A percentile compares a stretch with the other conserved stretches of the same genome.
These are phyloP conservation scores for Rhagologus leucostigma DNA, from an alignment of 2,113 vertebrate species.

Conservation along the genomic window DNA sequence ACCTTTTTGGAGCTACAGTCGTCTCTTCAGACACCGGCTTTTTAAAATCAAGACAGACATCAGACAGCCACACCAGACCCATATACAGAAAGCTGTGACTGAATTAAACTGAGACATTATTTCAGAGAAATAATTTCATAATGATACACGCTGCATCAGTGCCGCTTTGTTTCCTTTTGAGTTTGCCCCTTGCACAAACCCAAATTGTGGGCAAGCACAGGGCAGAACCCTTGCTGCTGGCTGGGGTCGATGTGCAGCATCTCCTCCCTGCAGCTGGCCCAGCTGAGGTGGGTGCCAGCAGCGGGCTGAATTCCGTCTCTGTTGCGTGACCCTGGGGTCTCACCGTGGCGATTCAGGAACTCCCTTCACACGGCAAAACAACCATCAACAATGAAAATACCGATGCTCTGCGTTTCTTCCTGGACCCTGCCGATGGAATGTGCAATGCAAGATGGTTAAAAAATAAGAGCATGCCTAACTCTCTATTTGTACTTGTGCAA, in stretches of 20 bases:
- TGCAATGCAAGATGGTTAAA: not conserved
- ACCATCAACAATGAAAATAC: not conserved
- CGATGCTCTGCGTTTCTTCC: not conserved
- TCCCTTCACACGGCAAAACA: not conserved
- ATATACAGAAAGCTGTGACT: not conserved
- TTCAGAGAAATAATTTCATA: not conserved
- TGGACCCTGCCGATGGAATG: not conserved
- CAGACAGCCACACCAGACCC: not conserved
- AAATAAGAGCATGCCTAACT: not conserved
- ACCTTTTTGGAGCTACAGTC: not conserved
- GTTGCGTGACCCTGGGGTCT: fast-evolving
- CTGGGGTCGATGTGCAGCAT: not conserved
- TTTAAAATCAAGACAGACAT: constrained; percentile 21
- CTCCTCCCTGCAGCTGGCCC: fast-evolving
- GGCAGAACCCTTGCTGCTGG: not conserved
- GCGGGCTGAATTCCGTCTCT: not conserved
- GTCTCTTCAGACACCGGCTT: not conserved
- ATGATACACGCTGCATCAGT: not conserved
- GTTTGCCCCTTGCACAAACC: not conserved
- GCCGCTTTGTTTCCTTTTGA: not conserved
- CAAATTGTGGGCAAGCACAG: fast-evolving
- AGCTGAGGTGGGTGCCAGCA: not conserved
- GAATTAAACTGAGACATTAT: not conserved
- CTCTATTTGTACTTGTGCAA: not conserved
- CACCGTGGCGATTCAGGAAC: fast-evolving